These are phyloP conservation scores for Enoplosus armatus DNA, from an alignment of 2,797 vertebrate species.

Conservation along the genomic window DNA sequence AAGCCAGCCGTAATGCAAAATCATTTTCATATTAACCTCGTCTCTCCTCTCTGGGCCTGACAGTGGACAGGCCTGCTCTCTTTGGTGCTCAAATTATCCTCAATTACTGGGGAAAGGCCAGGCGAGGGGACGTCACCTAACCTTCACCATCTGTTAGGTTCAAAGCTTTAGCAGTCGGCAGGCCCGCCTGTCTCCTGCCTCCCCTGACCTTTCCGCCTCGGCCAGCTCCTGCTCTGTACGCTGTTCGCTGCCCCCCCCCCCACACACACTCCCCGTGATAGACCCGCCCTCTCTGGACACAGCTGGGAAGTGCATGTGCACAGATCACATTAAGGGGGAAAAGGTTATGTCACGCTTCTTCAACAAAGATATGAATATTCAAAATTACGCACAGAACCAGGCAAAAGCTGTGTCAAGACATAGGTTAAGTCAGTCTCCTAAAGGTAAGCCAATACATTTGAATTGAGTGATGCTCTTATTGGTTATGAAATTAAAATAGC, in stretches of 20 bases:
- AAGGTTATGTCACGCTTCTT: conserved; percentile 84
- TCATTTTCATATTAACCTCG: conserved; percentile 98
- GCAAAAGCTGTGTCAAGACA: conserved; percentile 62
- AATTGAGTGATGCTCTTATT: conserved; percentile 41
- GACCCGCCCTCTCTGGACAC: conserved; percentile 83
- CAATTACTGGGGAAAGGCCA: conserved; percentile 97
- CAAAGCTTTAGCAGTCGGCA: conserved; percentile 87
- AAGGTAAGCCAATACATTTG: conserved; percentile 39
- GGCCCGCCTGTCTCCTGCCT: conserved; percentile 90
- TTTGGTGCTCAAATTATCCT: conserved; percentile 98
- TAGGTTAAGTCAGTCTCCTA: conserved; percentile 53
- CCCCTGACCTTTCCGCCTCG: conserved; percentile 88
- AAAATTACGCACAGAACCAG: conserved; percentile 59
- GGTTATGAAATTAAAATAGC: conserved; percentile 14
- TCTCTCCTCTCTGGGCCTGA: conserved; percentile 89
- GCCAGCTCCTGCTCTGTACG: conserved; percentile 73
- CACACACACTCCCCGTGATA: conserved; percentile 37
- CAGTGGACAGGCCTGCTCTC: conserved; percentile 93
- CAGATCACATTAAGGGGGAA: conserved; percentile 82
- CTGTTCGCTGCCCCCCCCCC: conserved; percentile 29
- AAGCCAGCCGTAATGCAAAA: conserved; percentile 93
- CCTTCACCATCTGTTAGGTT: conserved; percentile 99
- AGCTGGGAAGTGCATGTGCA: conserved; percentile 83
- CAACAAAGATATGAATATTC: conserved; percentile 84
- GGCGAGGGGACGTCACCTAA: conserved; percentile 97